These are phyloP conservation scores for Danio tinwini DNA, from an alignment of 2,797 vertebrate species.

Conservation along the genomic window DNA sequence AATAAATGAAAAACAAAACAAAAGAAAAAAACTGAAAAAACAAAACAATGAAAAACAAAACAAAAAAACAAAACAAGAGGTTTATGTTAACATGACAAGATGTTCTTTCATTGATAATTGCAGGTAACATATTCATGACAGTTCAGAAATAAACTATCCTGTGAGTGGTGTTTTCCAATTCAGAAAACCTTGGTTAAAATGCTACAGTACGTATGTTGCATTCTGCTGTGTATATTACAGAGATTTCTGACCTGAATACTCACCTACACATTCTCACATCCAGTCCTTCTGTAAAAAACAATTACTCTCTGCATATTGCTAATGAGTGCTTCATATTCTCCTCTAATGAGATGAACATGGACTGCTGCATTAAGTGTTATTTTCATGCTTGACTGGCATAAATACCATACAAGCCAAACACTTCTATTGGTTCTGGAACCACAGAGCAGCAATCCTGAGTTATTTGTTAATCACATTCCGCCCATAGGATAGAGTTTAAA, in stretches of 20 bases:
- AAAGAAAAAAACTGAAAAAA: no score
- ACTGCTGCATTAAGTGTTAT: background rate
- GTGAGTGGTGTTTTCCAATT: no score
- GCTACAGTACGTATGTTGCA: no score
- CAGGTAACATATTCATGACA: no score
- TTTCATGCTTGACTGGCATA: background rate
- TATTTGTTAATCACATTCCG: background rate
- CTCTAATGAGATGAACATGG: background rate
- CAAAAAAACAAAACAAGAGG: no score
- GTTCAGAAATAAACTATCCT: no score
- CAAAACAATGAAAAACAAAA: no score
- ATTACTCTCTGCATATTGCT: background rate
- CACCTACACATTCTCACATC: conserved; percentile 13
- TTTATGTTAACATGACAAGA: no score
- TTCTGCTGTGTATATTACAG: background rate
- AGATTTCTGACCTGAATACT: background rate
- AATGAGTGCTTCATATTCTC: background rate
- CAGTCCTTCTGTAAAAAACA: background rate
- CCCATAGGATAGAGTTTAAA: conserved; percentile 15
- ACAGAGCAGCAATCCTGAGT: conserved; percentile 1
- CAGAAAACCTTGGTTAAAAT: no score
- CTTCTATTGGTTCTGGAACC: background rate
- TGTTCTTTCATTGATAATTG: no score
- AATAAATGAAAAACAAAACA: no score
- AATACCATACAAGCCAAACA: background rate